Evolutionary conservation across 1,140 invertebrate species (phyloP).

Genomic region (Plectus sambesii): DNA sequence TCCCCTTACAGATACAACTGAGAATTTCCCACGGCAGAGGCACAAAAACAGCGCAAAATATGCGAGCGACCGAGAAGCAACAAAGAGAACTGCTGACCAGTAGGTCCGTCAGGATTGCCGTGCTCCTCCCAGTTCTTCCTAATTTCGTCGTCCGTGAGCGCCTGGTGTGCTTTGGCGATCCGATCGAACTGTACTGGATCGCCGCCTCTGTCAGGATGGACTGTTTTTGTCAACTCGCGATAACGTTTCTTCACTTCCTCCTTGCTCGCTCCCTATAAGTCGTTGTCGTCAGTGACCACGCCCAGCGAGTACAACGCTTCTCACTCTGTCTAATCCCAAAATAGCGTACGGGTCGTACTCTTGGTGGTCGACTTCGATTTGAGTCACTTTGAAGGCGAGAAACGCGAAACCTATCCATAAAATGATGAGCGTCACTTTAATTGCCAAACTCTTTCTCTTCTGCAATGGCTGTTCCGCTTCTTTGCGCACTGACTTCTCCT

Average conservation of each 20-base stretch:
- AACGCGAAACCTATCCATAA: conserved; percentile 78
- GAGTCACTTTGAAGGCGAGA: conserved; percentile 85
- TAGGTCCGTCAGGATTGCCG: conserved; percentile 98
- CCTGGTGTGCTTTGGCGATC: conserved; percentile 80
- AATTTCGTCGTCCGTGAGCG: conserved; percentile 86
- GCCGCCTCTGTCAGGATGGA: conserved; percentile 92
- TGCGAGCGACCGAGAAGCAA: too few relatives aligned
- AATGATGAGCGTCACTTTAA: conserved; percentile 52
- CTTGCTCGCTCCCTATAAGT: conserved; percentile 62
- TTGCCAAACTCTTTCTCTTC: conserved; percentile 58
- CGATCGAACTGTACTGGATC: conserved; percentile 95
- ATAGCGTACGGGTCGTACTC: conserved; percentile 99
- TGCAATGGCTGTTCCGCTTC: conserved; percentile 73
- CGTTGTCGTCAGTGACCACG: too few relatives aligned
- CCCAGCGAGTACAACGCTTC: too few relatives aligned
- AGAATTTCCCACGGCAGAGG: too few relatives aligned
- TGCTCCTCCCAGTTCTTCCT: conserved; percentile 96
- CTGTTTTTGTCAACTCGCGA: conserved; percentile 74
- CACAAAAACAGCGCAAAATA: conserved; percentile 2
- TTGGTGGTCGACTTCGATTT: conserved; percentile 92
- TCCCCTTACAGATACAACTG: too few relatives aligned
- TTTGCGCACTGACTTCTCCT: conserved; percentile 67
- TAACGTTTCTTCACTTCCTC: conserved; percentile 89
- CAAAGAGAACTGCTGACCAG: too few relatives aligned
- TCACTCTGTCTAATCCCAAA: conserved; percentile 66